Percentiles rank a stretch among this genome's conserved stretches.
Conservation (phyloP, 2,797 vertebrate species). For the Jordanella pulchra region DNA sequence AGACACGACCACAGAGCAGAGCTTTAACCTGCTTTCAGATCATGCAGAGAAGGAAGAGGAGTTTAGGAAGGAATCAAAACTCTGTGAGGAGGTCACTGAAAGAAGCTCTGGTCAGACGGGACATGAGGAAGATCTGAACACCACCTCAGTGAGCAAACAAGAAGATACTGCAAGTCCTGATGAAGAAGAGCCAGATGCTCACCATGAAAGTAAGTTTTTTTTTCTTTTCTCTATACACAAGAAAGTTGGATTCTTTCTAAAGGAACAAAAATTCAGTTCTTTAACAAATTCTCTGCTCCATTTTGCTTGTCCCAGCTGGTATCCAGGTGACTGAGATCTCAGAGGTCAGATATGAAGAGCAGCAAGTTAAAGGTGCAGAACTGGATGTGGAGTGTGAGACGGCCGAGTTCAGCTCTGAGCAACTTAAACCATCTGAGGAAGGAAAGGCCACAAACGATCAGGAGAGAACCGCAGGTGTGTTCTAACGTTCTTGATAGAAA, state of each 20-base stretch:
- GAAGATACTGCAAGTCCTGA: constrained; percentile 18
- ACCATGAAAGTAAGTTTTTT: constrained; percentile 33
- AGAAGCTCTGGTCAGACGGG: constrained; percentile 13
- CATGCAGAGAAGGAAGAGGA: constrained; percentile 29
- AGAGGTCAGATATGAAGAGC: constrained; percentile 16
- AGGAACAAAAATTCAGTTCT: not conserved
- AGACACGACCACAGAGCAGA: constrained; percentile 21
- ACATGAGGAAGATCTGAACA: constrained; percentile 16
- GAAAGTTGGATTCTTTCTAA: not conserved
- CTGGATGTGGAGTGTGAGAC: constrained; percentile 28
- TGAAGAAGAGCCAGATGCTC: constrained; percentile 20
- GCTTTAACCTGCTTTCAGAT: constrained; percentile 18
- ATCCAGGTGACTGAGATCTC: constrained; percentile 30
- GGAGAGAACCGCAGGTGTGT: constrained; percentile 57
- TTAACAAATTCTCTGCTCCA: not conserved
- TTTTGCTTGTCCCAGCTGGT: constrained; percentile 38
- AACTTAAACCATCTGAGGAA: constrained; percentile 14
- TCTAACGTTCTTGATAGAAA: not conserved
- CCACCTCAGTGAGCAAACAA: constrained; percentile 16
- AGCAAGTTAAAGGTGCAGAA: not conserved
- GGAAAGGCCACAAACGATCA: constrained; percentile 28
- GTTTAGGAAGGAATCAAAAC: constrained; percentile 10
- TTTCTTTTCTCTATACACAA: not conserved
- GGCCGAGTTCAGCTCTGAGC: constrained; percentile 21
- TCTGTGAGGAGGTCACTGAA: constrained; percentile 30